phyloP scores from a whole-genome alignment of 1,140 invertebrate species.

The Drosophila obscura region DNA sequence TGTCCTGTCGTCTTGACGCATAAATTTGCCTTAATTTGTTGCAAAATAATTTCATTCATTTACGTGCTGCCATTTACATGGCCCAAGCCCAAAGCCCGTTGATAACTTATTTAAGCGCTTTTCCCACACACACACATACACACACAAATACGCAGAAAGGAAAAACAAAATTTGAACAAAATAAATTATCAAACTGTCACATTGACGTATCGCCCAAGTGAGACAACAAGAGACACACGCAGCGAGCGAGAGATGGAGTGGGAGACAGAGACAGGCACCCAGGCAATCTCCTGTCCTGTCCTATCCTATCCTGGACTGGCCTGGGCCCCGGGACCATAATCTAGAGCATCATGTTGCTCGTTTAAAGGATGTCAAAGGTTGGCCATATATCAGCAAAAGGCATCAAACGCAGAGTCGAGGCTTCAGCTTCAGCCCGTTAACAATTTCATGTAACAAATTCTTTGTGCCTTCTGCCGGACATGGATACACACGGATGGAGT shows the following conservation, averaged over 20 bases:
- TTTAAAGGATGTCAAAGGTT: slow-evolving; percentile 82
- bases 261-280: slow-evolving; percentile 27
- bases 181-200: slow-evolving; percentile 83
- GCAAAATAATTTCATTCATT: slow-evolving; percentile 82
- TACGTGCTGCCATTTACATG: slow-evolving; percentile 78
- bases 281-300: slow-evolving; percentile 48
- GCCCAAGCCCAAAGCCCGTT: slow-evolving; percentile 45
- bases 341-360: slow-evolving; percentile 81
- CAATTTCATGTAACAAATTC: slow-evolving; percentile 82
- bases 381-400: slow-evolving; percentile 77
- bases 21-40: slow-evolving; percentile 83
- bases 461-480: slow-evolving; percentile 72
- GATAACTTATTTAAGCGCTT: slow-evolving; percentile 77
- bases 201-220: slow-evolving; percentile 75
- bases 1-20: slow-evolving; percentile 62
- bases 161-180: slow-evolving; percentile 76
- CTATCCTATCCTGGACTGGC: too few species aligned
- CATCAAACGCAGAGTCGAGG: slow-evolving; percentile 71
- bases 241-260: slow-evolving; percentile 7
- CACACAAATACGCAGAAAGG: neutral
- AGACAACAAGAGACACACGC: slow-evolving; percentile 38
- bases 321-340: slow-evolving; percentile 54
- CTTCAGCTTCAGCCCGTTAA: slow-evolving; percentile 68
- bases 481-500: slow-evolving; percentile 45
- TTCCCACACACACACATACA: slow-evolving; percentile 9